Evolutionary conservation across 2,888 invertebrate genomes (phyloP), one percentile per base, ranked within the genome.

Genomic region (Agrilus cyanescens): DNA sequence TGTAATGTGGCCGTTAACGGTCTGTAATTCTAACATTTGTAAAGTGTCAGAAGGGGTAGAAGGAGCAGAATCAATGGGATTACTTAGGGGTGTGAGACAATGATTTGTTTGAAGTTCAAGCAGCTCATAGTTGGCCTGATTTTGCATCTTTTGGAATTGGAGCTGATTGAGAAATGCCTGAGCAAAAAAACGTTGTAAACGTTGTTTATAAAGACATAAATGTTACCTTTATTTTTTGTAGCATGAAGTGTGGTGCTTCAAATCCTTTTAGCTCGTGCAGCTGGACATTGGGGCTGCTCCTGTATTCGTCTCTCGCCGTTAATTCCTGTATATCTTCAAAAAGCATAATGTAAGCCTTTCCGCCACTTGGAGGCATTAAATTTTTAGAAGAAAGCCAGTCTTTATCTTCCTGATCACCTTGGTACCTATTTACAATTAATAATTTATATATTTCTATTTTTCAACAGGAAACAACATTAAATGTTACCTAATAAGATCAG

Each of bases 381-480:
- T 81, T 81, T 55, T 83, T 80, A 47, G 79, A 80, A 34, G 81
- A 77, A 39, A 87, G 71, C 85, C 85, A 86, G 57, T 84, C 82
- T 58, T 85, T 85, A 58, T 87, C 87, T 48, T 82, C 81, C 40
- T 79, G 78, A 57, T 87, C 87, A 4, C 85, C 84, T 15, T 81
- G 80, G 63, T 86, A 87, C 58, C 83, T 53, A 8, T 46, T 29
- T 33, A 7, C 2, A 15, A 10, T 33, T 33, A 33, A 2, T 14
- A 7, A 8, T 33, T 6, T 5, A 4, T 33, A 33, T 7, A 14
- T 14, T 13, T 6, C 3, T 32, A 32, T 32, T 32, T 25, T 25
- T 25, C 10, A 25, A 25, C 8, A 10, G 10, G 2, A 25, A 25
- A 6, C 2, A 73, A 25, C 4, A 25, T 25, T 25, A 25, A 25